Evolutionary conservation across 2,113 vertebrate species (phyloP), one percentile per base, ranked within the genome.

Genomic region (Entomyzon cyanotis): DNA sequence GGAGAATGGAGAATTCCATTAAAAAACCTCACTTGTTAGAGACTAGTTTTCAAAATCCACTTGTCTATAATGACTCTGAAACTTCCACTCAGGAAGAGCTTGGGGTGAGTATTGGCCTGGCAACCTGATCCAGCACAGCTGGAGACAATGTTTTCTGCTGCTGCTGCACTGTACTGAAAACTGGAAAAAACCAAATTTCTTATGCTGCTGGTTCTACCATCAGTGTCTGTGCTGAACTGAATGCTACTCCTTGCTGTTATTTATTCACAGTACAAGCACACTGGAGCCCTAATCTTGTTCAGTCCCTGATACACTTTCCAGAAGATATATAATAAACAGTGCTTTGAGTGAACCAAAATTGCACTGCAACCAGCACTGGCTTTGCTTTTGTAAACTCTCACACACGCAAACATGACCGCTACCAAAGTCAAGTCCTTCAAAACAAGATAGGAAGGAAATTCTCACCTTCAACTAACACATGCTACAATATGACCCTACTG

Each of bases 341-440:
- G 22, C 24, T 60, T 82, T 44, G 28, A 41, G 39, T 23, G 56
- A 24, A 63, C 10, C 33, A 42, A 79, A 87, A 42, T 27, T 5
- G 3, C 30, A 30, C 33, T 39, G 53, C 42, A 37, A 58, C 13
- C 28, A 67, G 42, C 2, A 0, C 42, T n/a, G 28, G 35, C 11
- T 79, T 71, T 53, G 39, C 52, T 82, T 67, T 35, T 49, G 28
- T 42, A 39, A 74, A 41, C 10, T 35, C 27, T 62, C 7, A 2
- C 15, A 8, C 42, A 75, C 0, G 0, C 11, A 20, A 22, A 20
- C 6, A 0, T 12, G 60, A 30, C 20, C 14, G 24, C 41, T 79
- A 83, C 12, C 28, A 35, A 67, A 81, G 44, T 37, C 33, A 28
- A 47, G 15, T 24, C 60, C 62, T 71, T 64, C 89, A 59, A 71